Evolutionary conservation across 2,888 invertebrate genomes (phyloP), one percentile per base, ranked within the genome.

Genomic region (Erebia palarica): DNA sequence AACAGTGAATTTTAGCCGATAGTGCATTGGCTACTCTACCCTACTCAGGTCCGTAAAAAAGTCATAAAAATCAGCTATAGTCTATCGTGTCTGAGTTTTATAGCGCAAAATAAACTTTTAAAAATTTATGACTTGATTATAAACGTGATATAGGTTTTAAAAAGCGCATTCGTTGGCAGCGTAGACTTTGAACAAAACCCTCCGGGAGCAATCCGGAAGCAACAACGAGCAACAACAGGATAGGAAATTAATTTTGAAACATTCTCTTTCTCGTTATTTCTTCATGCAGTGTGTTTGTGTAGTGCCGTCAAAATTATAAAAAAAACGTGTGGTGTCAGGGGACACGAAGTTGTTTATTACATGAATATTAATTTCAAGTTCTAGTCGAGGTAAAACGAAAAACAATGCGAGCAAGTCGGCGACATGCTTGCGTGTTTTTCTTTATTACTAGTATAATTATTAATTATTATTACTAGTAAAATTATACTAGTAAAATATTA

Each of bases 61-160:
- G 21, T 58, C 4, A 58, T 58, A 58, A 58, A 58, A 58, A 58
- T 27, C 57, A 57, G 57, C 57, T 21, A 21, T 57, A 14, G 57
- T 58, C 57, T 58, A 58, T 58, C 57, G 13, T 21, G 5, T 27
- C 27, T 21, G 21, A 58, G 57, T 58, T 58, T 58, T 58, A 58
- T 58, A 58, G 57, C 57, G 57, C 57, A 27, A 27, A 58, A 58
- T 58, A 58, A 58, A 58, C 57, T 58, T 57, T 58, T 58, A 27
- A 58, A 58, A 58, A 58, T 58, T 58, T 58, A 58, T 27, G 14
- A 58, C 57, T 58, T 57, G 21, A 57, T 21, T 58, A 27, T 58
- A 21, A 27, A 14, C 27, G 55, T 55, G 57, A 21, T 27, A 21
- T 57, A 57, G 57, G 21, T 58, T 21, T 27, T 14, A 58, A 58